Evolutionary conservation across 2,113 vertebrate genomes (phyloP), one percentile per base, ranked within the genome.

Genomic region (Sinocyclocheilus anophthalmus): DNA sequence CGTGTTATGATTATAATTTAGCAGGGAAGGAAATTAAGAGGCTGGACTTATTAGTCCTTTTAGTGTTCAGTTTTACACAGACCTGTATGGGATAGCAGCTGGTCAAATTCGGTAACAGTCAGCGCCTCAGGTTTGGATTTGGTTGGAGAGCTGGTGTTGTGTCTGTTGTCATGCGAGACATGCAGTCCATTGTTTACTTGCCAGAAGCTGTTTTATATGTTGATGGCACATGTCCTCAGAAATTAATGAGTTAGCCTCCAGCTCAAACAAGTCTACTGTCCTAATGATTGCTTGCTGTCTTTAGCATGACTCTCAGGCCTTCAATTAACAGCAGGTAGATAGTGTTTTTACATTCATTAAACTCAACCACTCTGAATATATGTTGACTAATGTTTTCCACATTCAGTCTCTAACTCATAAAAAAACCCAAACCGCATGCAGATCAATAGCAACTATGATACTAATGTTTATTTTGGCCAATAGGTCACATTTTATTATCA

Each of bases 221-320:
- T 87, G 84, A 85, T 87, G 81, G 83, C 53, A 81, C 37, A 55
- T 81, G 83, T 84, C 82, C 78, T 86, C 76, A 24, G 26, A 81
- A 88, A 87, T 86, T 26, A 90, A 91, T 85, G 59, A 83, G 69
- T 69, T 86, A 67, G 79, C 85, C 90, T 90, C 42, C 59, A 87
- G 85, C 85, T 81, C 48, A 75, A 65, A 86, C 18, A 2, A 83
- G 50, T 55, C 5, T 76, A 61, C 76, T 5, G 24, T 69, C 72
- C 76, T 89, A 90, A 90, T 86, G 90, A 91, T 87, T 45, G 20
- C 75, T 81, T 61, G 3, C 72, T 89, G 87, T 86, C 88, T 85
- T 75, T 87, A 75, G 39, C 67, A 82, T 82, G 73, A 55, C 59
- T 7, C 75, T 69, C 37, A 57, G 14, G 85, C 37, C 33, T 78